Base-by-base conservation (phyloP, 30 jellyfish, hydroid and myxozoan species). In the Haliclystus octoradiatus region DNA sequence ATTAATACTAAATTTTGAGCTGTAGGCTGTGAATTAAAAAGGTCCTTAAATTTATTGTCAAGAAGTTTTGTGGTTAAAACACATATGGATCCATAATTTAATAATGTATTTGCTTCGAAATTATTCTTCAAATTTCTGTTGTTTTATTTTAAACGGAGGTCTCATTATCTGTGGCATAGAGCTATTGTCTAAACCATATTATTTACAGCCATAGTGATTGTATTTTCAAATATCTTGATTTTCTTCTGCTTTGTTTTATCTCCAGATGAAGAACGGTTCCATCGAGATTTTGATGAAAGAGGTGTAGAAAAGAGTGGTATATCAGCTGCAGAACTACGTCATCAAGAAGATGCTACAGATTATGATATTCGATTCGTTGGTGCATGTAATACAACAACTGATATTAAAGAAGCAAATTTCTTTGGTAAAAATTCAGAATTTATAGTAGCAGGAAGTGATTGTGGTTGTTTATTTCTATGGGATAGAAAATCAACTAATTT, bases 381-480 rank as follows among this genome's bases (percentile, higher is more conserved):
- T 62, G 92, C 97, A 22, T 88, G 95, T 71, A 88, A 88, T 62
- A 88, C 94, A 28, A 88, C 97, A 5, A 88, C 97, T 14, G 97
- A 88, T 62, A 88, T 88, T 63, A 88, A 88, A 50, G 97, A 88
- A 69, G 97, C 97, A 53, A 83, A 64, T 60, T 88, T 69, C 79
- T 88, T 88, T 65, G 97, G 97, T 2, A 52, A 63, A 28, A 53
- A 75, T 69, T 95, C 93, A 12, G 94, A 88, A 57, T 88, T 74
- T 46, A 68, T 88, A 28, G 93, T 80, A 19, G 97, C 97, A 0
- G 97, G 97, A 53, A 88, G 97, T 73, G 97, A 88, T 67, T 88
- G 97, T 66, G 97, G 97, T 0, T 80, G 97, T 71, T 77, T 88
- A 95, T 80, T 88, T 50, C 50, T 81, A 50, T 88, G 97, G 97